A percentile compares a stretch with the other conserved stretches of the same genome.
phyloP scores from a whole-genome alignment of 2,797 vertebrate species.

The Pteropus rufus region DNA sequence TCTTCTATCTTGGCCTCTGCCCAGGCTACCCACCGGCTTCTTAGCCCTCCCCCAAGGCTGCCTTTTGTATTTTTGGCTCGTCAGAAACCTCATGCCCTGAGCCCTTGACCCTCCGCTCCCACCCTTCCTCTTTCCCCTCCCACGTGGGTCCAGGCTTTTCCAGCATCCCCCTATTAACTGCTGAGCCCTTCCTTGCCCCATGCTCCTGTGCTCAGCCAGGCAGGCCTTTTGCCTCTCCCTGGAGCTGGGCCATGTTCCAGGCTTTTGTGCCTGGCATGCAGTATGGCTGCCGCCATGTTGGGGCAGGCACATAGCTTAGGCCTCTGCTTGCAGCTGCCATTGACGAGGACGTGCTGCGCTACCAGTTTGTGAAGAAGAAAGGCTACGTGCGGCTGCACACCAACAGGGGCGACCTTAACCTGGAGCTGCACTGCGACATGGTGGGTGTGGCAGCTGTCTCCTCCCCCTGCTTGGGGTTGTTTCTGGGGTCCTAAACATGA shows the following conservation, averaged over 20 bases:
- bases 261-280: background rate
- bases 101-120: background rate
- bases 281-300: background rate
- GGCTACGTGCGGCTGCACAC: slow-evolving; percentile 96
- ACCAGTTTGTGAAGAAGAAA: slow-evolving; percentile 96
- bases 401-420: slow-evolving; percentile 93
- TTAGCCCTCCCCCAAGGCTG: background rate
- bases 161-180: background rate
- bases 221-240: too few species aligned
- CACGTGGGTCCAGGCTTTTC: background rate
- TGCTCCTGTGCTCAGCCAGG: background rate
- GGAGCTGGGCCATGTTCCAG: background rate
- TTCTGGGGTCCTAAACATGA: background rate
- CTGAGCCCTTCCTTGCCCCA: background rate
- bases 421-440: slow-evolving; percentile 97
- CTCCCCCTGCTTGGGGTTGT: fast-evolving
- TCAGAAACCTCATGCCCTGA: background rate
- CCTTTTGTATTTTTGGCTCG: background rate
- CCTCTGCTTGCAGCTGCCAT: slow-evolving; percentile 88
- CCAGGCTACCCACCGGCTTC: background rate
- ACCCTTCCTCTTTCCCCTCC: background rate
- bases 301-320: background rate
- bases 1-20: background rate
- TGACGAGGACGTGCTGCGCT: slow-evolving; percentile 92
- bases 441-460: slow-evolving; percentile 73